Conservation (phyloP, 1,140 invertebrate genomes). For the Globodera rostochiensis region DNA sequence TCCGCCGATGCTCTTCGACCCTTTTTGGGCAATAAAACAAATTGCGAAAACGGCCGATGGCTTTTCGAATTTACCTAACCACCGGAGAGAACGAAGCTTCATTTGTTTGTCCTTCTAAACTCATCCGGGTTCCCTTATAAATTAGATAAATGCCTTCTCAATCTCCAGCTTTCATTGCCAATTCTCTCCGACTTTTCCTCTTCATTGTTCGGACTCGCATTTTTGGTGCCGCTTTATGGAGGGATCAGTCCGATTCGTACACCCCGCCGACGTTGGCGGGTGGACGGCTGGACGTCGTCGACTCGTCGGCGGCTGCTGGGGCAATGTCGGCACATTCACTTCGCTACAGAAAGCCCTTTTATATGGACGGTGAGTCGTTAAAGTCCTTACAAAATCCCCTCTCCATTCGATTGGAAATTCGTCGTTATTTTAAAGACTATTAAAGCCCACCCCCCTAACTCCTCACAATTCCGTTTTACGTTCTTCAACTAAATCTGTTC, state of each 20-base stretch:
- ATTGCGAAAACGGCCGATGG: neutral
- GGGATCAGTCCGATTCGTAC: neutral
- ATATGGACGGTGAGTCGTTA: neutral
- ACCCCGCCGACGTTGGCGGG: neutral
- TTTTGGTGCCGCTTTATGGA: neutral
- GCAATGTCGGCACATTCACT: neutral
- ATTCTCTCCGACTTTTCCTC: neutral
- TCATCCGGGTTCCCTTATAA: too few relatives aligned
- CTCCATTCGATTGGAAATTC: neutral
- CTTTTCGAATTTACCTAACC: neutral
- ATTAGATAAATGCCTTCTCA: neutral
- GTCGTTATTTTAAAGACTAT: neutral
- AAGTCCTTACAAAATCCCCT: neutral
- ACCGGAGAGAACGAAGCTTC: neutral
- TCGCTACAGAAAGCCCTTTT: slow-evolving; percentile 9
- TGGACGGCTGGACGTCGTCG: too few relatives aligned
- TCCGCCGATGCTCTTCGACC: neutral
- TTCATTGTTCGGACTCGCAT: neutral
- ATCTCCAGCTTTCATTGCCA: neutral
- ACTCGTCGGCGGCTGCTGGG: neutral
- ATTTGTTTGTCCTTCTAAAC: neutral
- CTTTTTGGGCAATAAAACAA: slow-evolving; percentile 10
- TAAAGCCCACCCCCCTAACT: neutral
- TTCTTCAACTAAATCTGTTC: neutral
- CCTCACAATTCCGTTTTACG: neutral